phyloP scores from a whole-genome alignment of 2,888 invertebrate species.

The Synergus itoensis region DNA sequence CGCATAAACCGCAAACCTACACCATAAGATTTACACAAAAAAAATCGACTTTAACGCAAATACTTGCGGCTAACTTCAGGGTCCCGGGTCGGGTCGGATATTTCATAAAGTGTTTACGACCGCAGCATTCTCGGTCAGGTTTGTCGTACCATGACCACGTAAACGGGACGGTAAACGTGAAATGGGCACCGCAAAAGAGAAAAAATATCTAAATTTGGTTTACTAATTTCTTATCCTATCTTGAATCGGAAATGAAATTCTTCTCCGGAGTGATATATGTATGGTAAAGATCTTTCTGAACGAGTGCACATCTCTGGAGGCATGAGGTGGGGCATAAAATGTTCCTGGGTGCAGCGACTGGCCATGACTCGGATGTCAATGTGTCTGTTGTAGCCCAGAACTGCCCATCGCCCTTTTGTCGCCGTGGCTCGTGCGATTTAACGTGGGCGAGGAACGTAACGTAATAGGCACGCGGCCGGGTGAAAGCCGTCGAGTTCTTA shows the following conservation, averaged over 20 bases:
- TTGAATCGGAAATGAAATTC: not conserved
- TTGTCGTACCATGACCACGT: conserved; percentile 7
- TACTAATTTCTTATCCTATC: not conserved
- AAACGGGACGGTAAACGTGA: not conserved
- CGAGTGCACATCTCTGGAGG: not conserved
- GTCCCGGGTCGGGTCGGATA: not conserved
- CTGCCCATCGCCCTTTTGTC: conserved; percentile 55
- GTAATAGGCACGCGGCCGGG: conserved; percentile 64
- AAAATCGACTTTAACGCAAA: not conserved
- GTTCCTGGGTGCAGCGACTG: conserved; percentile 69
- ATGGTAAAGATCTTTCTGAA: not conserved
- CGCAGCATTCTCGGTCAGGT: conserved; percentile 3
- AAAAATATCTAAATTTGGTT: not conserved
- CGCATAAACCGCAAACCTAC: conserved; percentile 8
- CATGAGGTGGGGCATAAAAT: conserved; percentile 51
- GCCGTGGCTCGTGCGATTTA: conserved; percentile 60
- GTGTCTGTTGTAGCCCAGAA: conserved; percentile 56
- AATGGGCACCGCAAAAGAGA: not conserved
- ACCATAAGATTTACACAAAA: not conserved
- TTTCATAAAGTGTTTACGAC: conserved; percentile 2
- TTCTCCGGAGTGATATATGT: not conserved
- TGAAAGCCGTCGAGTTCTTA: conserved; percentile 64
- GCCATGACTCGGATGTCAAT: conserved; percentile 74
- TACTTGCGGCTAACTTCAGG: not conserved
- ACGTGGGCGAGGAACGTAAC: conserved; percentile 66